Evolutionary conservation across 2,797 vertebrate genomes (phyloP).

Genomic region (Sphenodon punctatus): DNA sequence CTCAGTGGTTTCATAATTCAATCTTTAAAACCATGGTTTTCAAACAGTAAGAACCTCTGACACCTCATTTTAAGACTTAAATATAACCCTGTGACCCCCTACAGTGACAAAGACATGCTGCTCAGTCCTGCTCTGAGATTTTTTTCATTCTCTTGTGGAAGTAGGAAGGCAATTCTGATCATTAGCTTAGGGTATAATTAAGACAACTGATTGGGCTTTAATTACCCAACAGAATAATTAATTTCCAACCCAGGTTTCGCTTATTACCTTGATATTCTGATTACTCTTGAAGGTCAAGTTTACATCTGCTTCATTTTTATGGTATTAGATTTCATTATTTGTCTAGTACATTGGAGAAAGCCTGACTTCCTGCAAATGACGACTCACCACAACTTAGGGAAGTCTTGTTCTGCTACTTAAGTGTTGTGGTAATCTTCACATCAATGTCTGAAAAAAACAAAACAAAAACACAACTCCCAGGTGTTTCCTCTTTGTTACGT

Average conservation of each 20-base stretch:
- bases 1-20: background rate
- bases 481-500: slow-evolving; percentile 42
- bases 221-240: background rate
- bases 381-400: background rate
- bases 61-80: too few species aligned
- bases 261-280: slow-evolving; percentile 34
- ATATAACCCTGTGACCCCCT: too few species aligned
- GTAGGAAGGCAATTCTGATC: too few species aligned
- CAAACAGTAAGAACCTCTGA: too few species aligned
- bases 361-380: slow-evolving; percentile 29
- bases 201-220: too few species aligned
- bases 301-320: background rate
- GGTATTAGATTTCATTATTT: background rate
- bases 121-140: too few species aligned
- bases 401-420: background rate
- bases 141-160: too few species aligned
- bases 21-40: too few species aligned
- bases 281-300: slow-evolving; percentile 18
- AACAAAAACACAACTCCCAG: slow-evolving; percentile 25
- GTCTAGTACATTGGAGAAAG: background rate
- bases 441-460: slow-evolving; percentile 11
- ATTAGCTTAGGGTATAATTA: too few species aligned
- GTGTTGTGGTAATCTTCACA: background rate
- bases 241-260: slow-evolving; percentile 7
- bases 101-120: too few species aligned